Evolutionary conservation across 1,140 invertebrate genomes (phyloP), one percentile per base, ranked within the genome.

Genomic region (Drusus annulatus): DNA sequence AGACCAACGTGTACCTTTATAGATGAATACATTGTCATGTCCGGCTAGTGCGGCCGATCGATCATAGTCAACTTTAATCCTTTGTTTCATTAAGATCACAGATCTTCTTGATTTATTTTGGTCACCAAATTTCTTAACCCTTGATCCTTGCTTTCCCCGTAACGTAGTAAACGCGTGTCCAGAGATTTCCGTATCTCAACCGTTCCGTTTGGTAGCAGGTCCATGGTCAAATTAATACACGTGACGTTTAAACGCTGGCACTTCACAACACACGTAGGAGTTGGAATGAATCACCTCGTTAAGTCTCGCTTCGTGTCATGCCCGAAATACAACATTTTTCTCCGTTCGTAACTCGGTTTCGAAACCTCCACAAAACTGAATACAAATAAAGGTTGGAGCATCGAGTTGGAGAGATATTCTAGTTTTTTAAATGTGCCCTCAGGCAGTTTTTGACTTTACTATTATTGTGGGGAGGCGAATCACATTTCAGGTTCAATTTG

Each of bases 191-290:
- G 10, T 45, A 5, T 45, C 10, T 65, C 62, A 7, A 28, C 28
- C 54, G 10, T 56, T 56, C 54, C 0, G 54, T 56, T 31, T 36
- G 62, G 62, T 17, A 65, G 36, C 62, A 65, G 25, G 62, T 65
- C 31, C 31, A 65, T 7, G 28, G 23, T 25, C 25, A 76, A 45
- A 60, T 60, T n/a, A 76, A 60, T 76, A 58, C 62, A 62, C 63
- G 74, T 76, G 74, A 76, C 74, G 63, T 62, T 62, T 45, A 16
- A 76, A 76, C 74, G 54, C 56, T 28, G 58, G 16, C 54, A 76
- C 74, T 76, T 76, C 74, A 62, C 25, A 76, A 76, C 74, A 76
- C 74, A 52, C 62, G 74, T 76, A 25, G 28, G 45, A 25, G 28
- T 21, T 23, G 19, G 28, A 60, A 62, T 60, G 74, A 76, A 76